Base-by-base conservation (phyloP, 2,797 vertebrate genomes). In the Capromys pilorides region DNA sequence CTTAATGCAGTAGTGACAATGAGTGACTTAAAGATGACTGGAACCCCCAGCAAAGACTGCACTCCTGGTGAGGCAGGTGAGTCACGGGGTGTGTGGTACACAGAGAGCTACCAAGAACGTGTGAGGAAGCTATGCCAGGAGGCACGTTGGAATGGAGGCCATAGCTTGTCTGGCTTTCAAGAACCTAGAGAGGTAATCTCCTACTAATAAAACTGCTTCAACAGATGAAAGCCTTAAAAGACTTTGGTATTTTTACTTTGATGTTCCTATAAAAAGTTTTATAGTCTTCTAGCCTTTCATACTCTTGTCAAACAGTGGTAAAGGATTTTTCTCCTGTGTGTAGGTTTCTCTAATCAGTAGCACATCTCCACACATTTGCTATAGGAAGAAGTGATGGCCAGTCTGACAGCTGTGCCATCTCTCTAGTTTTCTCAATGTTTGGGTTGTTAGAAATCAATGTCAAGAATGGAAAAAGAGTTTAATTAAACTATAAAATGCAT, bases 11-110 rank as follows among this genome's bases (percentile, higher is more conserved):
- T 7, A 45, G 21, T 75, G 75, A 54, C 39, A 66, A 49, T 71
- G 64, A 91, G 16, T 61, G 41, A 81, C 33, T 49, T 54, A 90
- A 87, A 95, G 88, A 77, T 86, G 69, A 49, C 62, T 62, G 39
- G n/a, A 51, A n/a, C 41, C 26, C 11, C 31, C 66, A 86, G 10
- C 41, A 80, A 54, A 95, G 45, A 39, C 64, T 57, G 21, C 24
- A 61, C 31, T 54, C 80, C 49, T n/a, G 14, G 19, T 45, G 51
- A 54, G 45, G 54, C 21, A 33, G 54, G 7, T 19, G 36, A 90
- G 57, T 90, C 62, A 36, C 22, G 67, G 39, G 77, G 51, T 61
- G 59, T 49, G 36, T 3, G 85, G 9, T 9, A 36, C 8, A 0
- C 4, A 64, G 54, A 86, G 3, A 71, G 10, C n/a, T 31, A 64